phyloP scores from a whole-genome alignment of 1,140 invertebrate species.

The Drosophila nigrodunni region DNA sequence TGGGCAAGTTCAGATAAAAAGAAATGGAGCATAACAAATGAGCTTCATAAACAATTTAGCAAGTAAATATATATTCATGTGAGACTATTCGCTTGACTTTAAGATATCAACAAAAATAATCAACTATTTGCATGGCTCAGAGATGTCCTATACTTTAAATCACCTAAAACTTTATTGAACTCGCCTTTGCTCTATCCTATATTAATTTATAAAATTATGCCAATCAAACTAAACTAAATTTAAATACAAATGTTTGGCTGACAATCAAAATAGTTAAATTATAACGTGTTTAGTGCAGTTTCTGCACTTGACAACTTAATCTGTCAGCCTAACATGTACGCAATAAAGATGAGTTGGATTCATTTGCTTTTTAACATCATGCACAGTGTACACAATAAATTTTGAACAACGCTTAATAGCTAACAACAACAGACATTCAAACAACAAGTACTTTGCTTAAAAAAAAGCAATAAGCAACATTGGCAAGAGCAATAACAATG shows the following conservation, averaged over 20 bases:
- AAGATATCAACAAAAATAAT: background rate
- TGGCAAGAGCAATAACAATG: constrained; percentile 1
- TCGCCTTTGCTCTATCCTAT: no score
- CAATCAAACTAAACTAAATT: no score
- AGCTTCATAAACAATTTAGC: constrained; percentile 58
- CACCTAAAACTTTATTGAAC: background rate
- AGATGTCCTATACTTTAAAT: no score
- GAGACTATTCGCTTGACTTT: background rate
- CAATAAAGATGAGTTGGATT: constrained; percentile 19
- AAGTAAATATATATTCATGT: background rate
- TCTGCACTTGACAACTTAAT: background rate
- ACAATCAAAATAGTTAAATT: background rate
- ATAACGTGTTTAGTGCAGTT: background rate
- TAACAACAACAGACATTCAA: constrained; percentile 29
- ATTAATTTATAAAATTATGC: background rate
- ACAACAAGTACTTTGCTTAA: constrained; percentile 1
- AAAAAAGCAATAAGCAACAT: constrained; percentile 11
- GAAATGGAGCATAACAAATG: constrained; percentile 42
- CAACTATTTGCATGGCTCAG: no score
- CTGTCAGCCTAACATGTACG: background rate
- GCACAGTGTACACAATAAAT: constrained; percentile 32
- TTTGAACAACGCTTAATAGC: constrained; percentile 9
- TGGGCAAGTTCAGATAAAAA: background rate
- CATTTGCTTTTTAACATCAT: constrained; percentile 10
- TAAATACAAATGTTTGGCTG: no score